Evolutionary conservation across 2,888 invertebrate species (phyloP).

Genomic region (Xestia xanthographa): DNA sequence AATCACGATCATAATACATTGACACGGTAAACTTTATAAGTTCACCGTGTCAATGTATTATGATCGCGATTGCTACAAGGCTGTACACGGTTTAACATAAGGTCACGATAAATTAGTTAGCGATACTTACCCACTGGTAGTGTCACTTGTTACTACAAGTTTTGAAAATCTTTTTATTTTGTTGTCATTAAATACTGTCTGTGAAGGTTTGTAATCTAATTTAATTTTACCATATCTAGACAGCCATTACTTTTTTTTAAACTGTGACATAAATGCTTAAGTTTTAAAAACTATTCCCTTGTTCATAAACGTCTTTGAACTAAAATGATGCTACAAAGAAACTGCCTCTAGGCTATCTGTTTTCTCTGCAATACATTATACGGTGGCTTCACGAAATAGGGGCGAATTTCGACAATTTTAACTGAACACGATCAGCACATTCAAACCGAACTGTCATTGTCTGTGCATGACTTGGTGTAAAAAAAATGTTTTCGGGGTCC

Average conservation of each 20-base stretch:
- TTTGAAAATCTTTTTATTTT: background rate
- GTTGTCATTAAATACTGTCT: background rate
- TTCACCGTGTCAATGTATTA: too few relatives aligned
- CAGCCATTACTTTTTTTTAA: background rate
- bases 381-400: background rate
- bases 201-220: background rate
- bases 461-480: too few relatives aligned
- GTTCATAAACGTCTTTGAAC: conserved; percentile 14
- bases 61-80: background rate
- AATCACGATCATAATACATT: too few relatives aligned
- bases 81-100: background rate
- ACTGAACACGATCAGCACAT: background rate
- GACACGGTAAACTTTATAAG: too few relatives aligned
- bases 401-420: background rate
- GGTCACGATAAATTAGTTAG: background rate
- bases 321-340: background rate
- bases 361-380: too few relatives aligned
- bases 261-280: background rate
- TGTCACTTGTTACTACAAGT: background rate
- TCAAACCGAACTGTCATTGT: background rate
- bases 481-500: too few relatives aligned
- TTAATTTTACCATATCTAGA: background rate
- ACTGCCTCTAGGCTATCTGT: background rate
- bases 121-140: background rate
- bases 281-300: conserved; percentile 16